Evolutionary conservation across 2,888 invertebrate genomes (phyloP), one percentile per base, ranked within the genome.

Genomic region (Calephelis perditalis): DNA sequence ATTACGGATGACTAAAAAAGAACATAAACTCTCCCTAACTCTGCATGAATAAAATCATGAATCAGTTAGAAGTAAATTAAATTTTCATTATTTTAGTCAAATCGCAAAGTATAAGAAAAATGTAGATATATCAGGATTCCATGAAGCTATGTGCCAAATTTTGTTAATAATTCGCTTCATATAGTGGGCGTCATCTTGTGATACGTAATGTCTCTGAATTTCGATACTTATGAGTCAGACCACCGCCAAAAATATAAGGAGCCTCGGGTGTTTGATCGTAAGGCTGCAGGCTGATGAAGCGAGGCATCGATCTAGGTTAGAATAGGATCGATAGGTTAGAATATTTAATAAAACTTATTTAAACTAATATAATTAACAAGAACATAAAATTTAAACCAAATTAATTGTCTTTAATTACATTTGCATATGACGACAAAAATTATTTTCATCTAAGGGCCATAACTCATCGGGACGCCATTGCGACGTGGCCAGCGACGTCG

Each of bases 151-250:
- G 67, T 68, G 68, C 62, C 66, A 68, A 65, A 59, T 47, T 26
- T 56, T 62, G 66, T 61, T 60, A 62, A 66, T 65, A 64, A 64
- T 65, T 62, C 49, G 44, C 40, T 15, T 44, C 36, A 49, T 43
- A 52, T 60, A n/a, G 65, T 65, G 67, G 67, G 67, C 67, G 66
- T 58, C 36, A 49, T 35, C 63, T 59, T 61, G 36, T 61, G 63
- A 61, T 62, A 64, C 44, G 58, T 56, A 47, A 56, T 60, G 56
- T 60, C 40, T 56, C 15, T 35, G 49, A 56, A 47, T 57, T 60
- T 60, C 56, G 56, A 60, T 60, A 60, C 49, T 37, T n/a, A 10
- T 67, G 65, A 67, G 54, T 67, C 67, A 67, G 57, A 35, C 56
- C 35, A 60, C 44, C 58, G 61, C 56, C 49, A n/a, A 40, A 61